phyloP scores from a whole-genome alignment of 2,888 invertebrate genomes.

The Bugula neritina region DNA sequence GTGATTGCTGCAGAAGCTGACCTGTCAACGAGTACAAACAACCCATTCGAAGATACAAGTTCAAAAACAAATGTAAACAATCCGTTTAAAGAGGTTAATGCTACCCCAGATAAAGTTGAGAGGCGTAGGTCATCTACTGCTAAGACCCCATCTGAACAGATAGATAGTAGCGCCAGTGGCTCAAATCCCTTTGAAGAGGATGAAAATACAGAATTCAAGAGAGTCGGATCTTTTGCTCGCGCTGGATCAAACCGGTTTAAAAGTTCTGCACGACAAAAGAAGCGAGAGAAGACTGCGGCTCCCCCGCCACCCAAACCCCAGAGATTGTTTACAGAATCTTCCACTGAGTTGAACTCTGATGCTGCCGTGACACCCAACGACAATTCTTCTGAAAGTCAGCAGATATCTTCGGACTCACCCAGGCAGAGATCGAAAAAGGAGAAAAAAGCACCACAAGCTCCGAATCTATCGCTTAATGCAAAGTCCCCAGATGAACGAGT shows the following conservation, averaged over 20 bases:
- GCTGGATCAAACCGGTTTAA: not conserved
- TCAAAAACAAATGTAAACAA: not conserved
- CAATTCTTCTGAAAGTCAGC: not conserved
- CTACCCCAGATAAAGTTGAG: no score
- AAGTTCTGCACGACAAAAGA: not conserved
- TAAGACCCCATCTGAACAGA: no score
- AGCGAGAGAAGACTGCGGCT: slow-evolving; percentile 2
- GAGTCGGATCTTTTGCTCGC: not conserved
- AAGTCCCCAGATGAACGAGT: not conserved
- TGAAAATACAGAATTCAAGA: not conserved
- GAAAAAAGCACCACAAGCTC: slow-evolving; percentile 7
- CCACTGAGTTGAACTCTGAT: not conserved
- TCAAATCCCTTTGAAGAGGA: not conserved
- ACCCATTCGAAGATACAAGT: not conserved
- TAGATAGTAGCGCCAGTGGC: not conserved
- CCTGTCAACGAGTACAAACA: no score
- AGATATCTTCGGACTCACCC: not conserved
- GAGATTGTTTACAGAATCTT: not conserved
- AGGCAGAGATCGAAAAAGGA: slow-evolving; percentile 15
- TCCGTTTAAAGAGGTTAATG: slow-evolving; percentile 6
- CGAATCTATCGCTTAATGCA: not conserved
- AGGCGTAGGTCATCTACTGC: no score
- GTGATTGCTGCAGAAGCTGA: not conserved
- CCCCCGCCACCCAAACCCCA: slow-evolving; percentile 19
- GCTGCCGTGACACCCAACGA: not conserved